These are phyloP conservation scores for Idaea dimidiata DNA, from an alignment of 2,888 invertebrate genomes.

Conservation along the genomic window DNA sequence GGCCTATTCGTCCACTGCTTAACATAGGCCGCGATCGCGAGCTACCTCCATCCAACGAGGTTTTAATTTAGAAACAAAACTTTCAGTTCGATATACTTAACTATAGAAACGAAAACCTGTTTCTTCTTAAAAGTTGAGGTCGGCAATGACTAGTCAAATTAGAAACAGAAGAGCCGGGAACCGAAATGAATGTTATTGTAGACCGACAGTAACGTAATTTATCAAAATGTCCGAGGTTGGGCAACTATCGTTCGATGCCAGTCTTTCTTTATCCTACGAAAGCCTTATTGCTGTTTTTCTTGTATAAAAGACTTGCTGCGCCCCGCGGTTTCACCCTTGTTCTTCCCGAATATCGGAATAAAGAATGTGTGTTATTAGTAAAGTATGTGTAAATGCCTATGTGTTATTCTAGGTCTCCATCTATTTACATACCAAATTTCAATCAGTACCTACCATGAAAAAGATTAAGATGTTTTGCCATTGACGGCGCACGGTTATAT, in stretches of 20 bases:
- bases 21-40: too few relatives aligned
- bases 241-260: constrained; percentile 40
- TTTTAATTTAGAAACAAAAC: neutral
- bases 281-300: constrained; percentile 57
- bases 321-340: too few relatives aligned
- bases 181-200: constrained; percentile 66
- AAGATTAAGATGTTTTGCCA: constrained; percentile 50
- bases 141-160: constrained; percentile 63
- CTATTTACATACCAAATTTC: too few relatives aligned
- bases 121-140: constrained; percentile 50
- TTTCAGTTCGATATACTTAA: neutral
- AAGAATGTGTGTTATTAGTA: too few relatives aligned
- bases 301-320: too few relatives aligned
- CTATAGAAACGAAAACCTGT: constrained; percentile 43
- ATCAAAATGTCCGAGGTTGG: constrained; percentile 64
- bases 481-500: constrained; percentile 48
- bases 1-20: too few relatives aligned
- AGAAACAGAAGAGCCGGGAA: constrained; percentile 54
- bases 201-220: constrained; percentile 69
- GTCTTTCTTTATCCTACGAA: constrained; percentile 51
- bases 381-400: too few relatives aligned
- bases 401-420: too few relatives aligned
- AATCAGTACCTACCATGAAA: constrained; percentile 41
- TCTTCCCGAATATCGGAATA: too few relatives aligned
- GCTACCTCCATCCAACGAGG: too few relatives aligned